Conservation (phyloP, 2,888 invertebrate species). For the Epirrhoe tristata region DNA sequence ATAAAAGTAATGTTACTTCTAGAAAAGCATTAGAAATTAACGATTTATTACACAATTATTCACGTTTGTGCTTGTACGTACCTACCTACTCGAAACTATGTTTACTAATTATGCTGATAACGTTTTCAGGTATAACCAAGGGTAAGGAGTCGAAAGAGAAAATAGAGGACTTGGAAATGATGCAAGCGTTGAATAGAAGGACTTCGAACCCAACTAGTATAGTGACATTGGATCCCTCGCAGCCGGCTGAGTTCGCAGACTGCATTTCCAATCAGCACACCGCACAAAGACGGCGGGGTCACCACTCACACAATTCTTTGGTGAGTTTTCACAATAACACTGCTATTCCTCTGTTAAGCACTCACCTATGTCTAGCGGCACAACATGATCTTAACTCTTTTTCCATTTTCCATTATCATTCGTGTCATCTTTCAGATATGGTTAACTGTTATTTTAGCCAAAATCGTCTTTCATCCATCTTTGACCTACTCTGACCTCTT, state of each 20-base stretch:
- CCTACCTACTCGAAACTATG: not conserved
- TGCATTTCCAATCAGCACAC: conserved; percentile 86
- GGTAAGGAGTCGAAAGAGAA: conserved; percentile 87
- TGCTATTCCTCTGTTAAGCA: not conserved
- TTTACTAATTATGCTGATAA: conserved; percentile 19
- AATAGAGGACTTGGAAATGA: conserved; percentile 82
- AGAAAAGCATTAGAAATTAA: not conserved
- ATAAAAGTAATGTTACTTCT: not conserved
- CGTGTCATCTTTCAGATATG: too few relatives aligned
- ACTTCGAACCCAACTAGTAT: conserved; percentile 75
- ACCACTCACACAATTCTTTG: conserved; percentile 72
- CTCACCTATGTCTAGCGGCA: not conserved
- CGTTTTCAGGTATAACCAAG: conserved; percentile 85
- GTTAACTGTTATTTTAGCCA: too few relatives aligned
- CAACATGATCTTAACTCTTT: too few relatives aligned
- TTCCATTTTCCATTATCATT: too few relatives aligned
- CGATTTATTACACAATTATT: not conserved
- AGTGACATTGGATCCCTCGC: conserved; percentile 74
- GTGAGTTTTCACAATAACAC: conserved; percentile 50
- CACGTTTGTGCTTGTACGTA: not conserved
- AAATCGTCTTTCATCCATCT: too few relatives aligned
- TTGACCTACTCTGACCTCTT: too few relatives aligned
- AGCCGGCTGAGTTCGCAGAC: conserved; percentile 84
- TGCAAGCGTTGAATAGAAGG: conserved; percentile 74
- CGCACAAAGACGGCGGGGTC: conserved; percentile 76